Conservation (phyloP, 2,113 vertebrate species). For the Corvus moneduloides region DNA sequence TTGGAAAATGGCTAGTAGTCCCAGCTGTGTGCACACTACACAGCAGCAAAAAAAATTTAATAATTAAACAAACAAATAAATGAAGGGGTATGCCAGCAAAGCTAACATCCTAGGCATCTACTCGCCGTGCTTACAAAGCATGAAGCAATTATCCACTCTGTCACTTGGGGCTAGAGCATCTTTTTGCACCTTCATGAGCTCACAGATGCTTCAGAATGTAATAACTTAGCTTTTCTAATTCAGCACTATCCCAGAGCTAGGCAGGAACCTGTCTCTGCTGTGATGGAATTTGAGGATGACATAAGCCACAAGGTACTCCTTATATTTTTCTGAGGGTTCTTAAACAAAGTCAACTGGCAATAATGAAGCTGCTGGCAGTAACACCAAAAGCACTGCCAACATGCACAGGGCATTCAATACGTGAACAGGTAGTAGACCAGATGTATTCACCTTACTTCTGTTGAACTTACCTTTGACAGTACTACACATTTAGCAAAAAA, state of each 20-base stretch:
- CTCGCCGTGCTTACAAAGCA: background rate
- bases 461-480: background rate
- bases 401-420: background rate
- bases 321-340: constrained; percentile 17
- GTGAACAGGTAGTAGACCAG: constrained; percentile 13
- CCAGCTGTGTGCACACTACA: background rate
- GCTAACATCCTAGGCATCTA: background rate
- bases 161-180: background rate
- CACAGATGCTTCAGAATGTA: background rate
- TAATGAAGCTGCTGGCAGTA: constrained; percentile 35
- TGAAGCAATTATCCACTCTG: background rate
- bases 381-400: background rate
- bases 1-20: background rate
- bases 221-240: background rate
- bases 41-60: background rate
- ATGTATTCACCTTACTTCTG: constrained; percentile 7
- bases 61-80: background rate
- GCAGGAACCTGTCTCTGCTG: background rate
- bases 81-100: background rate
- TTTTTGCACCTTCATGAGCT: background rate
- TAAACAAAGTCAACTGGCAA: constrained; percentile 32
- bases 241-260: background rate
- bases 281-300: background rate
- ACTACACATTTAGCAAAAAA: background rate
- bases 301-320: background rate